phyloP scores from a whole-genome alignment of 2,888 invertebrate species.

The Pyrrhia umbra region DNA sequence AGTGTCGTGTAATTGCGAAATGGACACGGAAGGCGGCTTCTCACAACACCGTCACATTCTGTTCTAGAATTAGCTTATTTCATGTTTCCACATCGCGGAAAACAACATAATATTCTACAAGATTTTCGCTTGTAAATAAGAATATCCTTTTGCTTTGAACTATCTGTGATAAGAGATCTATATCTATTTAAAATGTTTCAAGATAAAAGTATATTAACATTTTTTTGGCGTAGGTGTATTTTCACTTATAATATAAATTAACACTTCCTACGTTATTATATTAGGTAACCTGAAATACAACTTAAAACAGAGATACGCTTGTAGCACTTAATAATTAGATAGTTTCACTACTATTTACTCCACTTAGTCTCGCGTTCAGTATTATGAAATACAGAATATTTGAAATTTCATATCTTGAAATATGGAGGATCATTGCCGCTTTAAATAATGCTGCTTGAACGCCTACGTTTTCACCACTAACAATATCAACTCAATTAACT shows the following conservation, averaged over 20 bases:
- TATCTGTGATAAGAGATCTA: conserved; percentile 19
- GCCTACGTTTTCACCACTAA: too few relatives aligned
- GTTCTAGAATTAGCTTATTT: conserved; percentile 65
- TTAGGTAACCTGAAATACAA: not conserved
- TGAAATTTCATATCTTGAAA: not conserved
- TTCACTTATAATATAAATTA: not conserved
- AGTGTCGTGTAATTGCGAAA: conserved; percentile 72
- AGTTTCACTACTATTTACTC: not conserved
- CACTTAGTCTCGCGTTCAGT: too few relatives aligned
- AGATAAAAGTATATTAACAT: not conserved
- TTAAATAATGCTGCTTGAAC: not conserved
- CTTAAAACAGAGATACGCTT: not conserved
- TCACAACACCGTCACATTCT: conserved; percentile 58
- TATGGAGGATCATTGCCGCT: not conserved
- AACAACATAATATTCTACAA: conserved; percentile 27
- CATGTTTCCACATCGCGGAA: conserved; percentile 31
- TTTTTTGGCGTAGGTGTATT: not conserved
- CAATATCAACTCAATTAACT: not conserved
- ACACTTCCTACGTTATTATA: not conserved
- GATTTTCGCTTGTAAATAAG: conserved; percentile 22
- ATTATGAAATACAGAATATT: not conserved
- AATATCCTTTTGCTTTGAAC: conserved; percentile 6
- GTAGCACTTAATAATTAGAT: not conserved
- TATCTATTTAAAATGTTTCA: not conserved
- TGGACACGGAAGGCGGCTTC: conserved; percentile 73